Evolutionary conservation across 2,888 invertebrate species (phyloP), one percentile per base, ranked within the genome.

Genomic region (Andricus curvator): DNA sequence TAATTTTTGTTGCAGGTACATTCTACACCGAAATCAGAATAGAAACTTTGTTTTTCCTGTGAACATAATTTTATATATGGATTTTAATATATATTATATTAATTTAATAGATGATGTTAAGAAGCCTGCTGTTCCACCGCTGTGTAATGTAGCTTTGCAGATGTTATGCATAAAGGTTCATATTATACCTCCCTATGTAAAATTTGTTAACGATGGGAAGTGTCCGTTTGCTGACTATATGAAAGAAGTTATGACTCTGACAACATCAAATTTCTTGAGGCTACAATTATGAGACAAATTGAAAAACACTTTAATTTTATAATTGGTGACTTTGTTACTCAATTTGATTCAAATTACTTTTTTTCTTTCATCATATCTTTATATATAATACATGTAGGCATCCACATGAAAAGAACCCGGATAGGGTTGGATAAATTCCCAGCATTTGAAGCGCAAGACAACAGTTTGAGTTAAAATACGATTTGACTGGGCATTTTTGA

Each of bases 151-250:
- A 29, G 20, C 37, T 66, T 66, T 66, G 65, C 65, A 66, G 20
- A n/a, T 37, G 37, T 66, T 37, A 66, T 66, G 33, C 65, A 37
- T 37, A 66, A 66, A 37, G 65, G 33, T 33, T 66, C 2, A 51
- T 20, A 51, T 51, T 11, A 66, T 37, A 66, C 29, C n/a, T 66
- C 41, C 37, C 37, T 66, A 41, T 2, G 4, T 66, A 41, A 66
- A 66, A 41, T 41, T n/a, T 37, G n/a, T 66, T 66, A n/a, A 66
- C n/a, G 66, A 37, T 66, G 37, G 1, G n/a, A 41, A 66, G 66
- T 66, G 66, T 37, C 66, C 4, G 66, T 41, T 66, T n/a, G 66
- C 41, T 41, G 66, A 17, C 41, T 66, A 37, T 22, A n/a, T 66
- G 11, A n/a, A 66, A 66, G 41, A n/a, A 66, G n/a, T 37, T 66